Evolutionary conservation across 2,113 vertebrate genomes (phyloP).

Genomic region (Corydoras maculifer): DNA sequence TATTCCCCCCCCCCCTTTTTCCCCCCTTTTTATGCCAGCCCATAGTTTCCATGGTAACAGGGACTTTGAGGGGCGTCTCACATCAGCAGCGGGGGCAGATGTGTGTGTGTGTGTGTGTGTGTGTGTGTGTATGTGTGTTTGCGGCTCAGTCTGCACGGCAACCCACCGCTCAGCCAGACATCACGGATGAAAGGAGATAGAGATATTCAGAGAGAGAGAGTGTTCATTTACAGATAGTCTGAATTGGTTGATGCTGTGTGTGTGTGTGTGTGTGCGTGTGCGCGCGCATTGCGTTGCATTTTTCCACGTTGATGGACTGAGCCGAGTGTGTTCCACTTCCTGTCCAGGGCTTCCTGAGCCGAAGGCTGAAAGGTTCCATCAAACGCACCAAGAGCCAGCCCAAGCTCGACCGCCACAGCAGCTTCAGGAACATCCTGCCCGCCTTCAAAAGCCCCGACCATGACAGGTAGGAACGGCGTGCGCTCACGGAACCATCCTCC

Average conservation of each 20-base stretch:
- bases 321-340: constrained; percentile 18
- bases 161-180: constrained; percentile 19
- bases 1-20: too few relatives aligned
- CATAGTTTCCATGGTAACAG: constrained; percentile 79
- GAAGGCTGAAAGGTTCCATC: constrained; percentile 88
- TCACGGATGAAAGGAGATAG: constrained; percentile 25
- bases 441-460: constrained; percentile 76
- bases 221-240: constrained; percentile 14
- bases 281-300: constrained; percentile 1
- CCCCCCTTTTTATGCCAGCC: constrained; percentile 54
- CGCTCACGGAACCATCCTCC: neutral
- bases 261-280: constrained; percentile 1
- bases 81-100: constrained; percentile 59
- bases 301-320: constrained; percentile 17
- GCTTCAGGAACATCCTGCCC: constrained; percentile 75
- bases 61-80: constrained; percentile 69
- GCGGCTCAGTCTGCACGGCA: constrained; percentile 31
- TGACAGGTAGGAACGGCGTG: constrained; percentile 71
- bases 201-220: constrained; percentile 2
- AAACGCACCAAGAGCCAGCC: constrained; percentile 88
- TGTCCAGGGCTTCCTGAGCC: constrained; percentile 78
- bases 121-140: constrained; percentile 49
- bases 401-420: constrained; percentile 84
- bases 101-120: constrained; percentile 50
- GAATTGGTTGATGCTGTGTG: neutral